Percentiles rank a stretch among this genome's conserved stretches.
These are phyloP conservation scores for Drosophila azteca DNA, from an alignment of 1,140 invertebrate species.

Conservation along the genomic window DNA sequence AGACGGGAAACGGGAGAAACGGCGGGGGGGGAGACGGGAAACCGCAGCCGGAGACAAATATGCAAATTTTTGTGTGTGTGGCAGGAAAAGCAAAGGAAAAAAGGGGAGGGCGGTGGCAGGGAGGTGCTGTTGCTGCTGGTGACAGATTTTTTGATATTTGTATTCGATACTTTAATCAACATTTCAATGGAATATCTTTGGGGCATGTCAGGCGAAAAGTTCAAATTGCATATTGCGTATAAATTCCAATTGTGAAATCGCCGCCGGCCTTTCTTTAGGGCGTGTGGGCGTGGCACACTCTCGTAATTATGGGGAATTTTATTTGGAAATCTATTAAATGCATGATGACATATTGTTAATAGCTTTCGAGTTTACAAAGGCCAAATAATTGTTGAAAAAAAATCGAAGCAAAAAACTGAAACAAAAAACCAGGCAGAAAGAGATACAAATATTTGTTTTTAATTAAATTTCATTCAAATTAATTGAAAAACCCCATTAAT, in stretches of 20 bases:
- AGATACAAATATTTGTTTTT: slow-evolving; percentile 50
- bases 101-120: not conserved
- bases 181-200: slow-evolving; percentile 51
- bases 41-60: slow-evolving; percentile 60
- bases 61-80: slow-evolving; percentile 44
- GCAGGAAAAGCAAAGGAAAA: slow-evolving; percentile 6
- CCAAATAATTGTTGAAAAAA: slow-evolving; percentile 3
- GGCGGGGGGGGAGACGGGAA: not conserved
- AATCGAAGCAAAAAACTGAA: slow-evolving; percentile 28
- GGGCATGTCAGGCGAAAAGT: slow-evolving; percentile 28
- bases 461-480: slow-evolving; percentile 65
- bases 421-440: slow-evolving; percentile 4
- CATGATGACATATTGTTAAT: slow-evolving; percentile 58
- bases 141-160: slow-evolving; percentile 50
- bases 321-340: slow-evolving; percentile 56
- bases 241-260: slow-evolving; percentile 15
- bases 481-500: slow-evolving; percentile 46
- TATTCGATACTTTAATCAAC: slow-evolving; percentile 61
- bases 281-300: no score
- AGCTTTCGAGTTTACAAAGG: slow-evolving; percentile 47
- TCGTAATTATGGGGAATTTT: slow-evolving; percentile 48
- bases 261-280: slow-evolving; percentile 2
- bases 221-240: slow-evolving; percentile 50
- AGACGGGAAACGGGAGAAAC: not conserved
- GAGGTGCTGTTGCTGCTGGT: slow-evolving; percentile 13